Percentiles rank a stretch among this genome's conserved stretches.
These are phyloP conservation scores for Pteronura brasiliensis DNA, from an alignment of 2,113 vertebrate species.

Conservation along the genomic window DNA sequence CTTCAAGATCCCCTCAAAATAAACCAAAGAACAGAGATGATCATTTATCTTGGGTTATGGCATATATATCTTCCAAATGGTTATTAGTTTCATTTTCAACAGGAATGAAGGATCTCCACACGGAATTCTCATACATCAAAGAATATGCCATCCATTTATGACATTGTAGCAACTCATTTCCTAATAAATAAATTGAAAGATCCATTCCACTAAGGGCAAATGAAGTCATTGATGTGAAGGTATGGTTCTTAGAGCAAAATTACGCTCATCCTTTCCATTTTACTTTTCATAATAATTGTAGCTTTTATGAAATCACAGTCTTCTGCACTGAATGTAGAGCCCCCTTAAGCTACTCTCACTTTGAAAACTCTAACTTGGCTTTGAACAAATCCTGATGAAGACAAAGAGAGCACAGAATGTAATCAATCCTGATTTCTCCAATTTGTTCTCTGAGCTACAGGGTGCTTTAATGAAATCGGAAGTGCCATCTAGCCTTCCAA, in stretches of 20 bases:
- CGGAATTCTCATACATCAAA: background rate
- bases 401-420: conserved; percentile 29
- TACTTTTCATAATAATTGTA: background rate
- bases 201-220: background rate
- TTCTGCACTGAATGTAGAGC: background rate
- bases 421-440: conserved; percentile 55
- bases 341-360: conserved; percentile 20
- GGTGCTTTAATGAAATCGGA: conserved; percentile 51
- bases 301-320: conserved; percentile 28
- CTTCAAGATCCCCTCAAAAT: background rate
- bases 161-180: background rate
- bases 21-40: background rate
- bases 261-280: background rate
- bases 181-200: background rate
- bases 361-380: conserved; percentile 32
- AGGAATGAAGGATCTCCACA: background rate
- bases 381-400: conserved; percentile 39
- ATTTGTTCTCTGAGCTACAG: conserved; percentile 49
- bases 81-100: background rate
- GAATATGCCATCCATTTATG: background rate
- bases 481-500: background rate
- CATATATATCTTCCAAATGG: background rate
- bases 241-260: background rate
- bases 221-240: background rate
- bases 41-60: background rate